A percentile compares a stretch with the other conserved stretches of the same genome.
Conservation (phyloP, 2,113 vertebrate species). For the Ariopsis seemanni region DNA sequence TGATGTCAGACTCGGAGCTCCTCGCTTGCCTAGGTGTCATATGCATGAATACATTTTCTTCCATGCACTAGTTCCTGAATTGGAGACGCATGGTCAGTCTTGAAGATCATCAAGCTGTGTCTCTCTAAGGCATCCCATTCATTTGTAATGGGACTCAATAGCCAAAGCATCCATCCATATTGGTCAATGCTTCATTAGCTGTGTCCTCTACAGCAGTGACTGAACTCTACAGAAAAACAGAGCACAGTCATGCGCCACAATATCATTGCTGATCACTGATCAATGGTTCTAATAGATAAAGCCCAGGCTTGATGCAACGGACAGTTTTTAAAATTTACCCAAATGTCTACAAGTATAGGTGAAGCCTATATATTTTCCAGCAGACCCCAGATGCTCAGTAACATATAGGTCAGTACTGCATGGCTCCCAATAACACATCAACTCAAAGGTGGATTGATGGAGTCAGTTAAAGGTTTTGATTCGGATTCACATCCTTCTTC, state of each 20-base stretch:
- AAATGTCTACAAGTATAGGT: not conserved
- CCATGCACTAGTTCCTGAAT: conserved; percentile 33
- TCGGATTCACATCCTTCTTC: conserved; percentile 47
- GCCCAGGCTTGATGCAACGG: not conserved
- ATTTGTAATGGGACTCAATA: conserved; percentile 50
- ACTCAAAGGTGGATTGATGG: conserved; percentile 38
- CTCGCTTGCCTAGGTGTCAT: conserved; percentile 20
- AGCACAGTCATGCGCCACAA: conserved; percentile 28
- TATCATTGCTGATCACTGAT: conserved; percentile 6
- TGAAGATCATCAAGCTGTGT: conserved; percentile 45
- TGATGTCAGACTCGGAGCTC: conserved; percentile 28
- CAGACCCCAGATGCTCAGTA: not conserved
- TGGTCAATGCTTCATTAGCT: conserved; percentile 53
- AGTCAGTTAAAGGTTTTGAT: conserved; percentile 52
- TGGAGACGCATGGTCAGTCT: conserved; percentile 44
- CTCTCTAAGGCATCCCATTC: conserved; percentile 41
- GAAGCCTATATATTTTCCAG: not conserved
- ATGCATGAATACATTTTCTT: conserved; percentile 44
- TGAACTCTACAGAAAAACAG: conserved; percentile 27
- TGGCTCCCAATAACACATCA: conserved; percentile 34
- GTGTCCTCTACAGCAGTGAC: conserved; percentile 40
- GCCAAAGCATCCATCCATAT: conserved; percentile 44
- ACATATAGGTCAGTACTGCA: conserved; percentile 18
- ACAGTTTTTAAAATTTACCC: not conserved
- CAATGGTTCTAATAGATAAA: not conserved